Percentiles rank a stretch among this genome's conserved stretches.
phyloP scores from a whole-genome alignment of 2,113 vertebrate genomes.

The Chlorodrepanis virens region DNA sequence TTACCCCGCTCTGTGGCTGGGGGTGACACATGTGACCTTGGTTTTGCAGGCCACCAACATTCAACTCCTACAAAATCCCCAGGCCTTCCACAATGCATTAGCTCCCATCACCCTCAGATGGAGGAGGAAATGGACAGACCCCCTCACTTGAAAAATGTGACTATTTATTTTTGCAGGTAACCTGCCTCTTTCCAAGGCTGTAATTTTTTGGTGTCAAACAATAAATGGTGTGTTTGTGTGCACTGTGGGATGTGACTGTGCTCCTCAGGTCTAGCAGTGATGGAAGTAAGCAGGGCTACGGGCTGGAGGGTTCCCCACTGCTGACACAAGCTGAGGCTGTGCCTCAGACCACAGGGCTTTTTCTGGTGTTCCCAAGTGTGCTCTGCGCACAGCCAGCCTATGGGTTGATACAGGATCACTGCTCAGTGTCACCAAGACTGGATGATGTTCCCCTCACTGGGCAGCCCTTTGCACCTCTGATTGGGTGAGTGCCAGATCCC shows the following conservation, averaged over 20 bases:
- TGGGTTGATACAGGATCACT: accelerated
- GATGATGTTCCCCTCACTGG: accelerated
- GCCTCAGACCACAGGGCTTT: background rate
- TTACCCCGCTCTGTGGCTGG: background rate
- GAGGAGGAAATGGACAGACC: background rate
- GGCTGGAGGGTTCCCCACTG: background rate
- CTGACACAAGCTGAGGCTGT: background rate
- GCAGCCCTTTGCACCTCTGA: background rate
- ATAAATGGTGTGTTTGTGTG: background rate
- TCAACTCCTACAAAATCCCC: constrained; percentile 31
- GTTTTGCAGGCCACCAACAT: constrained; percentile 19
- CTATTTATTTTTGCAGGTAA: constrained; percentile 36
- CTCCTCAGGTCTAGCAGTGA: accelerated
- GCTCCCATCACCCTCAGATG: accelerated
- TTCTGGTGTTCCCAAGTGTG: background rate
- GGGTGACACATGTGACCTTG: background rate
- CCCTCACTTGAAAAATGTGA: background rate
- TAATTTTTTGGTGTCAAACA: background rate
- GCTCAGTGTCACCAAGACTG: accelerated
- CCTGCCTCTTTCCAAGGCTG: background rate
- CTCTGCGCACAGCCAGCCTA: background rate
- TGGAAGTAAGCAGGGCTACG: accelerated
- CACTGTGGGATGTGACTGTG: background rate
- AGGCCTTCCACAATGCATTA: constrained; percentile 22
- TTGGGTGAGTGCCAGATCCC: background rate